Percentiles rank a stretch among this genome's conserved stretches.
phyloP scores from a whole-genome alignment of 2,797 vertebrate species.

The Stomatorhinus walkeri region DNA sequence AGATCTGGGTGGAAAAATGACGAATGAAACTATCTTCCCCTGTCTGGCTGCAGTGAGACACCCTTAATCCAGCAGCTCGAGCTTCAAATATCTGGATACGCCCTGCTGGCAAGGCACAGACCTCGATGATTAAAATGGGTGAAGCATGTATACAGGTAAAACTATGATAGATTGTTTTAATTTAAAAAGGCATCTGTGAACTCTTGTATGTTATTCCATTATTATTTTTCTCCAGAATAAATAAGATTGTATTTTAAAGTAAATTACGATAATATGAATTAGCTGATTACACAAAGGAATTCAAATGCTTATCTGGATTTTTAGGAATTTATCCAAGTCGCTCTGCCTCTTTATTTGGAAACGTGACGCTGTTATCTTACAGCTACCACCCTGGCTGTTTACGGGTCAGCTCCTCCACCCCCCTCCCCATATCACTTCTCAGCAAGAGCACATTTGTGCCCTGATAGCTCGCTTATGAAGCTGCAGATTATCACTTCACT shows the following conservation, averaged over 20 bases:
- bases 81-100: not conserved
- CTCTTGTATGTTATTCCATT: not conserved
- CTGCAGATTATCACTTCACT: not conserved
- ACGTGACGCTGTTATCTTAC: not conserved
- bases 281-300: not conserved
- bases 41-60: not conserved
- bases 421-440: not conserved
- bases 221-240: not conserved
- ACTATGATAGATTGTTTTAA: not conserved
- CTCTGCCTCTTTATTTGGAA: not conserved
- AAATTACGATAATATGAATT: not conserved
- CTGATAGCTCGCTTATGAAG: not conserved
- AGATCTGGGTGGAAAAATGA: not conserved
- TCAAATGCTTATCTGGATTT: not conserved
- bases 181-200: not conserved
- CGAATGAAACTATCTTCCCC: not conserved
- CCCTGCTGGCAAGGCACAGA: not conserved
- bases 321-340: not conserved
- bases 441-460: not conserved
- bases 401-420: not conserved
- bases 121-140: not conserved
- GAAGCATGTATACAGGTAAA: not conserved
- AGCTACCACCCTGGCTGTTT: not conserved
- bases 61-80: not conserved
- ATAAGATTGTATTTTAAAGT: not conserved